Evolutionary conservation across 2,888 invertebrate species (phyloP).

Genomic region (Tricholauxania praeusta): DNA sequence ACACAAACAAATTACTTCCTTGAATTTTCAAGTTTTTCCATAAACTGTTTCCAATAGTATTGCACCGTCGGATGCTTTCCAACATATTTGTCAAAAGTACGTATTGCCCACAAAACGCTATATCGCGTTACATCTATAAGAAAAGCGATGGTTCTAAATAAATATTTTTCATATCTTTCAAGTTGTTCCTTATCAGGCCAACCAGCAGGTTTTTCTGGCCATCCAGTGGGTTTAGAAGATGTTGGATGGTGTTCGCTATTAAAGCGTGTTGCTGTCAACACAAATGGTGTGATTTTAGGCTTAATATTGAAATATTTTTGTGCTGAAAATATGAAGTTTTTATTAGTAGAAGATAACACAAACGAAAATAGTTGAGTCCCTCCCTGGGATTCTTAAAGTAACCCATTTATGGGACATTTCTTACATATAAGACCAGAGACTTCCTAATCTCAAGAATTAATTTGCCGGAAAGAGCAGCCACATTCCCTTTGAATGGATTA

Average conservation of each 20-base stretch:
- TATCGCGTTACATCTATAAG: constrained; percentile 53
- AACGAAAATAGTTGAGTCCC: too few relatives aligned
- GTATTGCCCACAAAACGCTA: constrained; percentile 9
- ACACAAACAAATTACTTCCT: constrained; percentile 46
- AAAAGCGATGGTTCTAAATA: constrained; percentile 60
- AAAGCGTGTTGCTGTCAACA: constrained; percentile 27
- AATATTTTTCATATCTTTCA: constrained; percentile 57
- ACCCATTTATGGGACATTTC: too few relatives aligned
- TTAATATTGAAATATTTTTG: constrained; percentile 2
- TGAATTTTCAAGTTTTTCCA: constrained; percentile 59
- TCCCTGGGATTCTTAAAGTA: too few relatives aligned
- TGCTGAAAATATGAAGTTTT: too few relatives aligned
- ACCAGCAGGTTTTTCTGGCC: constrained; percentile 24
- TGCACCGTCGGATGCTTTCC: constrained; percentile 52
- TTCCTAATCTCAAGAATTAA: too few relatives aligned
- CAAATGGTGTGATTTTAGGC: constrained; percentile 14
- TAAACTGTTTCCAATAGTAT: constrained; percentile 55
- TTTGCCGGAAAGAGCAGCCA: too few relatives aligned
- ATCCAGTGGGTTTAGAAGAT: constrained; percentile 29
- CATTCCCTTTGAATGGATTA: too few relatives aligned
- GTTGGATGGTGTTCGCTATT: constrained; percentile 8
- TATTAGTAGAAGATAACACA: too few relatives aligned
- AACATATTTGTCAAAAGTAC: constrained; percentile 42
- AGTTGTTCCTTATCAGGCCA: constrained; percentile 57
- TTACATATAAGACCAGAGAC: too few relatives aligned